Evolutionary conservation across 2,888 invertebrate genomes (phyloP), one percentile per base, ranked within the genome.

Genomic region (Melitaea athalia): DNA sequence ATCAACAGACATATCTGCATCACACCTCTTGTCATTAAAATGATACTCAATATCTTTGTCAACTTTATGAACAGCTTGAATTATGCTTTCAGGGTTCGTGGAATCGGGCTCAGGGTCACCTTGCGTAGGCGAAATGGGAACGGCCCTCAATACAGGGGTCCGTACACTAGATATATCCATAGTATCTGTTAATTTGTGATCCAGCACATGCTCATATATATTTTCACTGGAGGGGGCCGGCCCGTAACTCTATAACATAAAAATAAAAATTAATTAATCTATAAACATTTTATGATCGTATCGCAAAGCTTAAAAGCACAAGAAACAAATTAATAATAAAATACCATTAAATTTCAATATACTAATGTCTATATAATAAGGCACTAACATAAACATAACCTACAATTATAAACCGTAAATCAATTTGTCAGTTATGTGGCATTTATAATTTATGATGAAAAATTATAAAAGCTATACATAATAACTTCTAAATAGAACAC

Each of bases 181-280:
- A 81, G 82, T 86, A 77, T 89, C 87, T 80, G 85, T 86, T 91
- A 92, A 79, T 91, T 91, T 88, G 79, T 88, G 87, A 81, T 91
- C 93, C 89, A 89, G 85, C 78, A 88, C 85, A 84, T 87, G 86
- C 76, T 87, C 87, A 85, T 85, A 90, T 71, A 89, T 86, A 84
- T 86, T 89, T 87, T 92, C 91, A 91, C 85, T 90, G 92, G 92
- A 83, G 93, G 92, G 85, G 92, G 92, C 81, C 92, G 92, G 90
- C 92, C 93, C 91, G 87, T 91, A 91, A 90, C 88, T 87, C 93
- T 93, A 81, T 74, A 92, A 92, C 84, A 90, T 89, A 75, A 71
- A 15, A 15, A 15, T 69, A 31, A 50, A 47, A 43, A 70, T 53
- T n/a, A 47, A 71, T 59, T 42, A 70, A 33, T 52, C 31, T 52